Base-by-base conservation (phyloP, 2,113 vertebrate species). In the Malurus melanocephalus region DNA sequence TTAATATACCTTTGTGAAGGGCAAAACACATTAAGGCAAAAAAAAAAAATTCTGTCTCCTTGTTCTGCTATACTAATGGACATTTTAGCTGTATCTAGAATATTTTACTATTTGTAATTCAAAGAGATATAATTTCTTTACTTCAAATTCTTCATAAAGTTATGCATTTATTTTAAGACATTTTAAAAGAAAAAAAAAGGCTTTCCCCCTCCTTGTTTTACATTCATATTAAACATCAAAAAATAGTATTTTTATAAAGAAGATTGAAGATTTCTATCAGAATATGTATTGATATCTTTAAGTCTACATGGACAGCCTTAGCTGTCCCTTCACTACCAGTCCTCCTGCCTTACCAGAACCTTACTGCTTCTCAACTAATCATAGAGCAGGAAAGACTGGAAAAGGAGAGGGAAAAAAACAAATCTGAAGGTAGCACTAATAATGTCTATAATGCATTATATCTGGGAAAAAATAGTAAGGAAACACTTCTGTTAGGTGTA, bases 201-300 rank as follows among this genome's bases (percentile, higher is more conserved):
- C 3, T 14, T 16, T 2, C 2, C 0, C 0, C 4, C 6, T 1
- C 8, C 6, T 53, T 57, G 6, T 48, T 89, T 89, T 35, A 26
- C 19, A 40, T 15, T 55, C 9, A 55, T 42, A 51, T 3, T 49
- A 52, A 4, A 10, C 26, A 46, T 65, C 8, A 53, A 40, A 40
- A 45, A 80, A 46, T 8, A 51, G 2, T 2, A 45, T 27, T 60
- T 38, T 38, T 38, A 38, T 38, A 11, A 38, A 38, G 38, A 38
- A 38, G 38, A 38, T 38, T 38, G 38, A 38, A 38, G 21, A 46
- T 30, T 71, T 80, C 6, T 59, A 6, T 49, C 56, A 45, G 22
- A 9, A 48, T 51, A 56, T 46, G 35, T 43, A 52, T 14, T 35
- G 28, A 28, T 77, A 46, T 35, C 6, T 79, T 71, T 21, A 22